Evolutionary conservation across 2,113 vertebrate genomes (phyloP), one percentile per base, ranked within the genome.

Genomic region (Pteronura brasiliensis): DNA sequence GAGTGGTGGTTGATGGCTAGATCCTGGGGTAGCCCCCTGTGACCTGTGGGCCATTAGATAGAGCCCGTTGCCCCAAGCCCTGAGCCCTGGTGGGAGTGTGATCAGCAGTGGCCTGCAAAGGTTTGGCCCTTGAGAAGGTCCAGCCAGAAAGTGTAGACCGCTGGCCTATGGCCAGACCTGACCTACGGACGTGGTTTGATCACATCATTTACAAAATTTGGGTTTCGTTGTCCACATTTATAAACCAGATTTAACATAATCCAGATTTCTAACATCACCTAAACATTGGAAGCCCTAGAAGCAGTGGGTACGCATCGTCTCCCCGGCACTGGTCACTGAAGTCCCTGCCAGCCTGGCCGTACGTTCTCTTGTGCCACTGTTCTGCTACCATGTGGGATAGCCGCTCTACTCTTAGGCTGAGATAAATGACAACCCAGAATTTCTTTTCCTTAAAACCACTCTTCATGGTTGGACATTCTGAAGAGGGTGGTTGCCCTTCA

Each of bases 261-360:
- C 42, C 10, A 61, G 34, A 76, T 71, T 87, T 95, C 72, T 88
- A 20, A 69, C 29, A 15, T 95, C 21, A 29, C 18, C 44, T 81
- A 14, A 36, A 63, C 49, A 49, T 47, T 21, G 7, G 65, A 74
- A 52, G 9, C 63, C 69, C 20, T 85, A 49, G 49, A 39, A 39
- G 3, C 31, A 36, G 15, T 34, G 49, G 3, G 25, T 44, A 74
- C 44, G 4, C 21, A 0, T 11, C 39, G 5, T 65, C 81, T 57
- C 9, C 0, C 11, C 1, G 12, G 21, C 23, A 27, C n/a, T 69
- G 42, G 47, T 4, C 8, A 25, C 44, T 1, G 1, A 49, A 42
- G 44, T 15, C 10, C 18, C 20, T 0, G 6, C 2, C 7, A 15
- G 25, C 1, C 12, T 7, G 21, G 36, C 36, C 17, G 0, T 1